Evolutionary conservation across 2,888 invertebrate genomes (phyloP), one percentile per base, ranked within the genome.

Genomic region (Belgica antarctica): DNA sequence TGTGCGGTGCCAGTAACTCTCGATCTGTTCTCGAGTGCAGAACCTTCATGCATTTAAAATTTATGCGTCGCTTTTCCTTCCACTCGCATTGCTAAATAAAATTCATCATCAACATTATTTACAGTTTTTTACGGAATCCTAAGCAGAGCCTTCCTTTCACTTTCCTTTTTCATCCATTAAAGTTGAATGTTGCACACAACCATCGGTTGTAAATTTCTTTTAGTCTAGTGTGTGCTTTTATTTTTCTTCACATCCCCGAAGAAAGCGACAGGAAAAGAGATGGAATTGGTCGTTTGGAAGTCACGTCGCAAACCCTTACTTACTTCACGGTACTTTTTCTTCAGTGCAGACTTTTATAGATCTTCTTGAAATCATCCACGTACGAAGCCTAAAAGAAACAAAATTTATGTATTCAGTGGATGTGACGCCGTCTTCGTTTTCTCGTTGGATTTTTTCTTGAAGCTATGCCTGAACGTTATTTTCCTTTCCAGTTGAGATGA

Each of bases 321-420:
- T n/a, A n/a, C n/a, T n/a, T n/a, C n/a, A n/a, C n/a, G n/a, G n/a
- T n/a, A n/a, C n/a, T n/a, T n/a, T n/a, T n/a, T n/a, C n/a, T n/a
- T n/a, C n/a, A n/a, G n/a, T n/a, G n/a, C n/a, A n/a, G n/a, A n/a
- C n/a, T n/a, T n/a, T n/a, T n/a, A n/a, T n/a, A n/a, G n/a, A n/a
- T n/a, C n/a, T n/a, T n/a, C n/a, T n/a, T n/a, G n/a, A n/a, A n/a
- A n/a, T n/a, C n/a, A n/a, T n/a, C n/a, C n/a, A n/a, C n/a, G n/a
- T n/a, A n/a, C n/a, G n/a, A n/a, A n/a, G n/a, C n/a, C n/a, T n/a
- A n/a, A n/a, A n/a, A n/a, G n/a, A n/a, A n/a, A n/a, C 19, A 12
- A 62, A 62, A 62, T 62, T 62, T 62, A 62, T 62, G 62, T 62
- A 62, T 62, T 4, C 34, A 27, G n/a, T 62, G 62, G 4, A 27